Percentiles rank a stretch among this genome's conserved stretches.
These are phyloP conservation scores for Trididemnum nubilum DNA, from an alignment of 23 tunicate species.

Conservation along the genomic window DNA sequence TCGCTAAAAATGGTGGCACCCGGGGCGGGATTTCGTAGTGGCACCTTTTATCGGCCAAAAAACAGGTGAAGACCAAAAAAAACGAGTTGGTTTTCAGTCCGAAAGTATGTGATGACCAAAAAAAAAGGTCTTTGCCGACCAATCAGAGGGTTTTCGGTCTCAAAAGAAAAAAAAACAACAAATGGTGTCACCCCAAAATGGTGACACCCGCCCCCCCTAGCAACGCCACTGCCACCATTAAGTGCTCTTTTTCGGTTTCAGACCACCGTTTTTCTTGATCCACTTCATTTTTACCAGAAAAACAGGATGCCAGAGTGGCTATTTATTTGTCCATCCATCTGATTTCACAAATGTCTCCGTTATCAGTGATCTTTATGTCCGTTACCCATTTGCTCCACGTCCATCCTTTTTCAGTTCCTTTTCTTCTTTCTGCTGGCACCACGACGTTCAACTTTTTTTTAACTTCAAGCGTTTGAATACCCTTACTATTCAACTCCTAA, in stretches of 20 bases:
- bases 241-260: constrained; percentile 15
- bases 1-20: too few relatives aligned
- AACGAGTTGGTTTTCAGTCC: too few relatives aligned
- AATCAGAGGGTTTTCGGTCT: too few relatives aligned
- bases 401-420: not conserved
- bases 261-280: constrained; percentile 3
- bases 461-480: not conserved
- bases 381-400: not conserved
- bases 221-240: too few relatives aligned
- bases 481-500: not conserved
- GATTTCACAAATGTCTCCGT: not conserved
- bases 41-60: too few relatives aligned
- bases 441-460: not conserved
- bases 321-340: constrained; percentile 5
- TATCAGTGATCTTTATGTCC: not conserved
- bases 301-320: constrained; percentile 11
- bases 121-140: too few relatives aligned
- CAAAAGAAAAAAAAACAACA: too few relatives aligned
- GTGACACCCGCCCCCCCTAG: too few relatives aligned
- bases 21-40: too few relatives aligned
- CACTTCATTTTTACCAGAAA: not conserved
- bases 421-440: not conserved
- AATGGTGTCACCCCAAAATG: too few relatives aligned
- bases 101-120: too few relatives aligned
- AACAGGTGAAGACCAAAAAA: too few relatives aligned